A percentile compares a stretch with the other conserved stretches of the same genome.
These are phyloP conservation scores for Pterocles orientalis DNA, from an alignment of 2,113 vertebrate species.

Conservation along the genomic window DNA sequence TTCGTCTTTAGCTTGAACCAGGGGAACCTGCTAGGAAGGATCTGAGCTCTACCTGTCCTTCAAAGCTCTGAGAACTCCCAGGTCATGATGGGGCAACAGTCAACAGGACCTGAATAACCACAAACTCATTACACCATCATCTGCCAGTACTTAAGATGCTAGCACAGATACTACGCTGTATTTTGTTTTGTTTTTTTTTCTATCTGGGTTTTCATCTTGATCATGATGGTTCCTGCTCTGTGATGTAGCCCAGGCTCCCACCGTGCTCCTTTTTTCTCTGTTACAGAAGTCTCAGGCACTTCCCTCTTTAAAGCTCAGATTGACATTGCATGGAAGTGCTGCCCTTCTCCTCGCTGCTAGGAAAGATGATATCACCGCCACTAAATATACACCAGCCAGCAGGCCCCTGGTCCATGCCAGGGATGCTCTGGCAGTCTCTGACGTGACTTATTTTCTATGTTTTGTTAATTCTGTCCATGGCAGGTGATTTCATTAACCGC, in stretches of 20 bases:
- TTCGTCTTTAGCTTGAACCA: no score
- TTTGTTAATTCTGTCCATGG: background rate
- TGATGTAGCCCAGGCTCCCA: background rate
- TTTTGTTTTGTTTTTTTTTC: accelerated
- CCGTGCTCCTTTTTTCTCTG: background rate
- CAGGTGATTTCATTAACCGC: conserved; percentile 52
- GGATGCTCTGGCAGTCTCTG: conserved; percentile 46
- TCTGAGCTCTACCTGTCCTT: no score
- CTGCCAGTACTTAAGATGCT: background rate
- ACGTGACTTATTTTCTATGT: conserved; percentile 38
- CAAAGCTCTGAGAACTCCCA: background rate
- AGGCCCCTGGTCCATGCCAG: conserved; percentile 41
- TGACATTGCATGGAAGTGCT: conserved; percentile 36
- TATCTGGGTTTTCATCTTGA: background rate
- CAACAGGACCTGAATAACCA: background rate
- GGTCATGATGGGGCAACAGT: accelerated
- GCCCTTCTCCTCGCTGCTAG: conserved; percentile 37
- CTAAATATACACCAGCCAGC: conserved; percentile 62
- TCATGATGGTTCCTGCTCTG: background rate
- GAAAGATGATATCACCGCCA: conserved; percentile 63
- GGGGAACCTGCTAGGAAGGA: no score
- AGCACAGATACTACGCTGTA: background rate
- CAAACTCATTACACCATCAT: background rate
- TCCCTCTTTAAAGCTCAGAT: background rate
- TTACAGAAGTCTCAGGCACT: background rate